Base-by-base conservation (phyloP, 1,140 invertebrate species). In the Bombyx mandarina region DNA sequence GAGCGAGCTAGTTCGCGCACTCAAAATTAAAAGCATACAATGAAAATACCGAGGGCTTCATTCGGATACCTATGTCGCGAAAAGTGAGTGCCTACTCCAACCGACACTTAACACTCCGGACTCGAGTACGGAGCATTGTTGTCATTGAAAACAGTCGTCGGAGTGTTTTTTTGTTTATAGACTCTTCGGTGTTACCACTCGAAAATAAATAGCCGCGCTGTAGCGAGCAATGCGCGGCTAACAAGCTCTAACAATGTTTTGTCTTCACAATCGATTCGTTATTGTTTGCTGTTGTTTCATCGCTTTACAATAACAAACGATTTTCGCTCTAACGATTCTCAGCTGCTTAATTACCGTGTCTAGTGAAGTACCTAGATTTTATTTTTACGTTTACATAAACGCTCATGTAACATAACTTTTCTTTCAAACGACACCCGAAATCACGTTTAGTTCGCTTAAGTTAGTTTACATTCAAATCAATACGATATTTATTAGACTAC, bases 21-120 rank as follows among this genome's bases (percentile, higher is more conserved):
- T 89, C 88, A 88, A 88, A 89, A 89, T 89, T 88, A 89, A 89
- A 89, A 88, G 88, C 84, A 89, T 75, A 89, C 88, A 89, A 87
- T 88, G 86, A 88, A 88, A 86, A 88, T 85, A 88, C 78, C 56
- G 69, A 76, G 73, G 63, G 75, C 77, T 79, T 76, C 75, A 76
- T 72, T 78, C 67, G 65, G 80, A 79, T 81, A 77, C 78, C 75
- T 81, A 77, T 77, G 76, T 85, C 83, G 82, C 83, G 81, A 86
- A 85, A 82, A 84, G 77, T 86, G 67, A 84, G 83, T 77, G 76
- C 66, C 26, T 75, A 75, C 77, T 83, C 67, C 67, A 75, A 70
- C 66, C 69, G 67, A 75, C 70, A 71, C 79, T 82, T 82, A 85
- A 77, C 75, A 77, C 73, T 79, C 58, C 62, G 66, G 12, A 47